Evolutionary conservation across 2,888 invertebrate genomes (phyloP), one percentile per base, ranked within the genome.

Genomic region (Himalopsyche japonica): DNA sequence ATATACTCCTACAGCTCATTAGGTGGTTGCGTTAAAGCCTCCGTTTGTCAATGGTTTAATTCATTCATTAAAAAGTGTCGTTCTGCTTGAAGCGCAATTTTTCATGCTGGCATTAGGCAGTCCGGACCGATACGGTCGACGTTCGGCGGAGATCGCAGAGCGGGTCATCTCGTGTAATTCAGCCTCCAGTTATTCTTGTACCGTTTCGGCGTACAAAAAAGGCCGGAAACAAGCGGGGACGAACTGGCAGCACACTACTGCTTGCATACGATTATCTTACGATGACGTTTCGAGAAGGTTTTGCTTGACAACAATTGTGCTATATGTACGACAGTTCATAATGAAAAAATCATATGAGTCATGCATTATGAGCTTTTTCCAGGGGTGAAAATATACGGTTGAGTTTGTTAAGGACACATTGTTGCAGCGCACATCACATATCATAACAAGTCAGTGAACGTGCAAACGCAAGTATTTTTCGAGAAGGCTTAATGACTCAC

Each of bases 161-260:
- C 70, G 18, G 47, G 43, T 43, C 79, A 79, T 79, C 47, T 79
- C 48, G 47, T 48, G 48, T 79, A 77, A 34, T 47, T 24, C 79
- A 79, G 79, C 79, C 79, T 79, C 79, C 47, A 48, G 79, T 48
- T 47, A 79, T 79, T 20, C 43, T 79, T 47, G 79, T 79, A 79
- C 79, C 79, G 79, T 79, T 79, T 79, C 27, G 79, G 48, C 43
- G 47, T 10, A 77, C 34, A 77, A 77, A 37, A 77, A 43, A 37
- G 27, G 20, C 70, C 30, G 70, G 30, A 70, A 70, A 70, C 70
- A 7, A 18, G 77, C 77, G 37, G 43, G 24, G 18, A 8, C 34
- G 77, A 34, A 32, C 30, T 27, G 34, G 77, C 34, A 18, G 34
- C 77, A 37, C 30, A 76, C 76, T 76, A 27, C 20, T 27, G 27